A percentile compares a stretch with the other conserved stretches of the same genome.
Conservation (phyloP, 2,113 vertebrate genomes). For the Pimephales promelas region DNA sequence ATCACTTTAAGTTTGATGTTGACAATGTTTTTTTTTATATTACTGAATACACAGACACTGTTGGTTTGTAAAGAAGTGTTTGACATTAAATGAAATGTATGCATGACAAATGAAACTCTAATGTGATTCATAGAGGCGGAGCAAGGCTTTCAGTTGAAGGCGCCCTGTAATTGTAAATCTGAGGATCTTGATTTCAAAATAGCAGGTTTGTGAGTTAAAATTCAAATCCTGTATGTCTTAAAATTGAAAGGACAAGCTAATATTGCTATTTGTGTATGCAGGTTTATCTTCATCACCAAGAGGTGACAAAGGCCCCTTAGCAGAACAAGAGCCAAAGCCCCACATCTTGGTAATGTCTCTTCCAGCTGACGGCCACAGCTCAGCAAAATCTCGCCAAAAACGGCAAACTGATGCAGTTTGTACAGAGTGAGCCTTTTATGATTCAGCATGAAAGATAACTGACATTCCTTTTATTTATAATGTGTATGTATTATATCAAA, state of each 20-base stretch:
- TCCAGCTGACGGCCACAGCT: slow-evolving; percentile 73
- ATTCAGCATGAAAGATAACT: background rate
- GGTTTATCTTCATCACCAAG: background rate
- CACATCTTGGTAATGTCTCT: slow-evolving; percentile 87
- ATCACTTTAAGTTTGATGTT: background rate
- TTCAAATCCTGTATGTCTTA: background rate
- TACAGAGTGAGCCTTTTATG: slow-evolving; percentile 64
- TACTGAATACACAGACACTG: background rate
- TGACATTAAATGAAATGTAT: background rate
- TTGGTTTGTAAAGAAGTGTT: background rate
- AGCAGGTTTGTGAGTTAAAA: slow-evolving; percentile 45
- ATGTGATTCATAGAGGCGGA: slow-evolving; percentile 59
- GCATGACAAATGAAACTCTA: background rate
- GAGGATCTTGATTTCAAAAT: slow-evolving; percentile 37
- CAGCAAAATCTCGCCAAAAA: slow-evolving; percentile 71
- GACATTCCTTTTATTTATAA: background rate
- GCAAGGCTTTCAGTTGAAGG: slow-evolving; percentile 68
- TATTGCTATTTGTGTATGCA: slow-evolving; percentile 3
- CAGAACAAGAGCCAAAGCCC: slow-evolving; percentile 51
- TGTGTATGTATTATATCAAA: background rate
- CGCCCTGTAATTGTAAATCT: slow-evolving; percentile 67
- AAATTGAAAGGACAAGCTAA: background rate
- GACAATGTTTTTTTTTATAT: background rate
- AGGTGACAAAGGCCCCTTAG: background rate
- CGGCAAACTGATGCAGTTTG: slow-evolving; percentile 74